Conservation (phyloP, 2,113 vertebrate species). For the Nesogale talazaci region DNA sequence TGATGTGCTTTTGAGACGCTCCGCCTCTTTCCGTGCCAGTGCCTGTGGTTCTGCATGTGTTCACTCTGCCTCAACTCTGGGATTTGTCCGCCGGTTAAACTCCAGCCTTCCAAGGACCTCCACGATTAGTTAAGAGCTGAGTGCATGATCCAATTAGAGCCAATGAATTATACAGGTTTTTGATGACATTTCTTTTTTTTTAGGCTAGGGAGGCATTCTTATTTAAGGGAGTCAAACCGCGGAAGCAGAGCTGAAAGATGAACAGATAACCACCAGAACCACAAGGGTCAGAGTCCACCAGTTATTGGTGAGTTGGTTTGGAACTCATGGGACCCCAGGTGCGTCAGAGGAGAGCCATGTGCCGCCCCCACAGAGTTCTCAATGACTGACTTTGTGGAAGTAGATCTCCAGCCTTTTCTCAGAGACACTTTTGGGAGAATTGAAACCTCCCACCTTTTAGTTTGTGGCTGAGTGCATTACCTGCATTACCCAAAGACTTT, state of each 20-base stretch:
- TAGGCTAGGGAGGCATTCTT: background rate
- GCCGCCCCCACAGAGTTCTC: background rate
- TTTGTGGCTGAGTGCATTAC: background rate
- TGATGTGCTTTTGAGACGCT: slow-evolving; percentile 2
- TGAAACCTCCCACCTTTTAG: background rate
- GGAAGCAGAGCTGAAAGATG: background rate
- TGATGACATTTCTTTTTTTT: background rate
- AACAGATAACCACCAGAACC: too few relatives aligned
- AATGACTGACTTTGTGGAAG: background rate
- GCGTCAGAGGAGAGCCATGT: background rate
- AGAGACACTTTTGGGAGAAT: background rate
- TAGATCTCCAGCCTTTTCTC: background rate
- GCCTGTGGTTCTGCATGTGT: background rate
- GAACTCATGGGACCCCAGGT: background rate
- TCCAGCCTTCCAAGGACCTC: background rate
- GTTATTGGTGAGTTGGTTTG: background rate
- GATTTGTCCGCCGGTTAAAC: background rate
- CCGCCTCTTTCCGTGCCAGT: background rate
- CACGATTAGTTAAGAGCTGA: background rate
- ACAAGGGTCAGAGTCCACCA: background rate
- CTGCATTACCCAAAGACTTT: background rate
- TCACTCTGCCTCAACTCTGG: background rate
- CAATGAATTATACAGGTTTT: background rate
- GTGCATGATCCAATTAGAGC: background rate
- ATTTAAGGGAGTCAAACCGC: background rate